Evolutionary conservation across 2,888 invertebrate species (phyloP), one percentile per base, ranked within the genome.

Genomic region (Hyalella azteca): DNA sequence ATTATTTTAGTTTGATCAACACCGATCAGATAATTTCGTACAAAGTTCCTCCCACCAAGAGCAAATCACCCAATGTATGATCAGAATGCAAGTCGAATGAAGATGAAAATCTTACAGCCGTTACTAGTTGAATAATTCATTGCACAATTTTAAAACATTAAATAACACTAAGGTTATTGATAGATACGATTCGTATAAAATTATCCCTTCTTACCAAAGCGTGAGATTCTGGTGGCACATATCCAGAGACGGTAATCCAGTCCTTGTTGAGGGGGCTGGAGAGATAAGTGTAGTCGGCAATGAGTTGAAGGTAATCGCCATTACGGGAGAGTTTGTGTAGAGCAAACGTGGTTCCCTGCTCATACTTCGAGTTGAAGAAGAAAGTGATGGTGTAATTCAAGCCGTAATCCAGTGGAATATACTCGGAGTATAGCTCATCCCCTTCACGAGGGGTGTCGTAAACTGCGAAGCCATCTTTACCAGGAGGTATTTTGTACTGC

Each of bases 391-490:
- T 36, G 48, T 32, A 45, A 49, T 45, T 49, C 40, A 49, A 32
- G 5, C 76, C 76, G 29, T 26, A 48, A 9, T 45, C 48, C 3
- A 49, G 48, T 26, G 48, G 32, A 9, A 76, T 49, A n/a, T 22
- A 76, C 3, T 45, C 48, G 7, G 76, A 49, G 48, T 76, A 76
- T 7, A 76, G 49, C 11, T 76, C 76, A 32, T 76, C 76, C 3
- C 76, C 49, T 4, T 48, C n/a, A 22, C 49, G 19, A 2, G 49
- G 49, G 0, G 41, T 49, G 76, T 76, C 76, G 32, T 49, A 32
- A 22, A 76, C 49, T 13, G 76, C 48, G 29, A 76, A 76, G 9
- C 76, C 76, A 3, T 76, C 48, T 15, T 9, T 26, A 9, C 48
- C 76, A 3, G 76, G 32, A 49, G 76, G 76, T 11, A 76, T 26